A percentile compares a stretch with the other conserved stretches of the same genome.
phyloP scores from a whole-genome alignment of 2,888 invertebrate genomes.

The Litoditis marina region DNA sequence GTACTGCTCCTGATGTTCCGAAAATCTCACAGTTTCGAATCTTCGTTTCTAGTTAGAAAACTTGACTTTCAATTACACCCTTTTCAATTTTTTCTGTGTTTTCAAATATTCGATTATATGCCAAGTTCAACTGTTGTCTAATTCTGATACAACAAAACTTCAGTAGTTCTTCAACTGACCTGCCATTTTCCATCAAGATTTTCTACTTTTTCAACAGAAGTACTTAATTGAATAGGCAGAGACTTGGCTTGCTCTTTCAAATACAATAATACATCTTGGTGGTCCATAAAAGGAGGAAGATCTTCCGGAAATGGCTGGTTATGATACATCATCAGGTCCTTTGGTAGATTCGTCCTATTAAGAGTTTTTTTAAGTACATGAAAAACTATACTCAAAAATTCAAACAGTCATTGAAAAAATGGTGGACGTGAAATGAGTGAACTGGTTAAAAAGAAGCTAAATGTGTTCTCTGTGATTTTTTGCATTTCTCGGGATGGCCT shows the following conservation, averaged over 20 bases:
- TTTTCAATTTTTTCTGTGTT: too few relatives aligned
- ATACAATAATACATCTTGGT: constrained; percentile 63
- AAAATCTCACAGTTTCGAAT: too few relatives aligned
- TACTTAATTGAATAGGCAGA: constrained; percentile 28
- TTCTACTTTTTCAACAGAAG: constrained; percentile 35
- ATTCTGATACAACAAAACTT: not conserved
- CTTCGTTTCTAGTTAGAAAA: too few relatives aligned
- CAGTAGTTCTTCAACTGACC: constrained; percentile 12
- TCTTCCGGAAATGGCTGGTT: constrained; percentile 75
- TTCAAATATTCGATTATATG: too few relatives aligned
- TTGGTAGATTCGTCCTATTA: constrained; percentile 88
- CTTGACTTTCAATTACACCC: too few relatives aligned
- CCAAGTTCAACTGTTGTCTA: too few relatives aligned
- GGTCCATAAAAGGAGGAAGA: constrained; percentile 71
- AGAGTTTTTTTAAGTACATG: too few relatives aligned
- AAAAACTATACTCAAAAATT: too few relatives aligned
- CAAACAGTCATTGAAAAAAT: too few relatives aligned
- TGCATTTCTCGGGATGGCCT: too few relatives aligned
- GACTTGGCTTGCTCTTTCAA: constrained; percentile 36
- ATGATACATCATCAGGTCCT: constrained; percentile 87
- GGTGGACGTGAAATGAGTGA: constrained; percentile 64
- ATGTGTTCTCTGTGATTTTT: too few relatives aligned
- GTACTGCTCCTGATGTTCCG: too few relatives aligned
- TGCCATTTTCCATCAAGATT: constrained; percentile 30
- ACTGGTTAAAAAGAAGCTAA: not conserved